Base-by-base conservation (phyloP, 2,113 vertebrate species). In the Mobula hypostoma region DNA sequence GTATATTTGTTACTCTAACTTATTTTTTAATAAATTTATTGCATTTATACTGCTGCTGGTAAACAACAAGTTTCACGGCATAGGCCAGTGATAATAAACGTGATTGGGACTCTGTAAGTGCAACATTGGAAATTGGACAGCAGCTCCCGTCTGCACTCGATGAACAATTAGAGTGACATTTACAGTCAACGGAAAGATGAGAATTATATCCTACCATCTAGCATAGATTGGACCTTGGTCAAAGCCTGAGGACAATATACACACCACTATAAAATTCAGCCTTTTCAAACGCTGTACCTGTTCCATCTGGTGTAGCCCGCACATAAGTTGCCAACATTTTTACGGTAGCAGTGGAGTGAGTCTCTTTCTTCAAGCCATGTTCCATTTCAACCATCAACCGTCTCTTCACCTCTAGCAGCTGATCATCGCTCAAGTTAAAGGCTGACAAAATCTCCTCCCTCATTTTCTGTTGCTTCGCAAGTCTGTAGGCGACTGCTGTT, bases 311-410 rank as follows among this genome's bases (percentile, higher is more conserved):
- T 0, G 98, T 99, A n/a, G 98, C 97, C 63, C 98, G 96, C 94
- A 99, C 99, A 0, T 98, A 99, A 21, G 98, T 98, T 93, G 99
- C 98, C 95, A 99, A 97, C 99, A 99, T 99, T 94, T 98, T 99
- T 94, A 99, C 96, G 0, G 97, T 95, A 0, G 98, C 97, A 0
- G 95, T 74, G 0, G 90, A 29, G 0, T 98, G 98, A 0, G 97
- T 98, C 94, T 98, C 96, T 94, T 95, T 97, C 48, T 96, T 96
- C 95, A 99, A 95, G 11, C 99, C 99, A 1, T 94, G 95, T 21
- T 96, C 95, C 97, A 99, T 99, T 94, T 97, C 97, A 0, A 94
- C 79, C 94, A 96, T 97, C 98, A 99, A 98, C 95, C 97, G 96
- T 21, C 8, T 94, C 96, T 99, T 99, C 94, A 99, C 97, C 94